phyloP scores from a whole-genome alignment of 2,888 invertebrate species.

The Troilus luridus region DNA sequence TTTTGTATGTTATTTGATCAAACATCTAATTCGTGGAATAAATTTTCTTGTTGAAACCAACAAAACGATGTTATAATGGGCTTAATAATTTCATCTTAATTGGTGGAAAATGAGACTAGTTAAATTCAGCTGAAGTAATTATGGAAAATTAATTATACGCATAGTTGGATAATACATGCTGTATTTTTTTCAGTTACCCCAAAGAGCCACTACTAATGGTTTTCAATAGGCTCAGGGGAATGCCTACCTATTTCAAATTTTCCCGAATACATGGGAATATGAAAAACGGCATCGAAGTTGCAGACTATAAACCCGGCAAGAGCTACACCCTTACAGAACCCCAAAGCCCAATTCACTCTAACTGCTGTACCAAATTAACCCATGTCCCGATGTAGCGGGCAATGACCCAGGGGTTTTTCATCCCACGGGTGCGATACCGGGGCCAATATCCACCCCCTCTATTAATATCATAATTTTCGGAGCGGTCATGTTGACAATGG shows the following conservation, averaged over 20 bases:
- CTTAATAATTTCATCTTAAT: too few relatives aligned
- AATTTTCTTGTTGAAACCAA: too few relatives aligned
- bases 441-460: conserved; percentile 9
- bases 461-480: conserved; percentile 38
- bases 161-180: too few relatives aligned
- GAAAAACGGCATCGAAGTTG: neutral
- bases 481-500: conserved; percentile 23
- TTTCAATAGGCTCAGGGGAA: neutral
- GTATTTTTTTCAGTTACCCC: too few relatives aligned
- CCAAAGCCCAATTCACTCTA: neutral
- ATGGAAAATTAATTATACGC: too few relatives aligned
- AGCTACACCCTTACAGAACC: neutral
- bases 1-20: too few relatives aligned
- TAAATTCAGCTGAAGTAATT: too few relatives aligned
- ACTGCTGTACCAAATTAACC: conserved; percentile 3
- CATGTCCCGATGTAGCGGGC: neutral
- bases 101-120: too few relatives aligned
- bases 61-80: too few relatives aligned
- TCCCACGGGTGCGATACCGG: conserved; percentile 30
- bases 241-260: neutral
- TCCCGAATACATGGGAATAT: neutral
- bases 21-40: too few relatives aligned
- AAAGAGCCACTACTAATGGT: neutral
- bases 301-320: neutral
- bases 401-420: conserved; percentile 14